Base-by-base conservation (phyloP, 1,140 invertebrate genomes). In the Camponotus vicinus region DNA sequence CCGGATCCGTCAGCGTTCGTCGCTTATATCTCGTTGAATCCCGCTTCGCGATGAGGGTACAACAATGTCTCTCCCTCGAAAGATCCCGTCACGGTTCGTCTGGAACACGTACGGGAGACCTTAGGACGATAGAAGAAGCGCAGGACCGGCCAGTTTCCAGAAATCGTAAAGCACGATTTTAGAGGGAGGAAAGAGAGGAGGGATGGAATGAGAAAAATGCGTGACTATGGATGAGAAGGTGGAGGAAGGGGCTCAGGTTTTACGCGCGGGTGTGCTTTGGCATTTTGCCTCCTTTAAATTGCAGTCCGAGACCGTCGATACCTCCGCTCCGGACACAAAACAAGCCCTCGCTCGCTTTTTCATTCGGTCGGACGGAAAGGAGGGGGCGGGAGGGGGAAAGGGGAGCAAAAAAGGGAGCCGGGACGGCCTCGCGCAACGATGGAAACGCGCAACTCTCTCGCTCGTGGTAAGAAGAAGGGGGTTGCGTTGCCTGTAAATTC, bases 281-380 rank as follows among this genome's bases (percentile, higher is more conserved):
- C 86, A 89, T 87, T 87, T 89, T 90, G 89, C 88, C 86, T 89
- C 61, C 57, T 77, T 85, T 77, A 90, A 90, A 90, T 90, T 77
- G 88, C 82, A 67, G 63, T 34, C 70, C 42, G 85, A 57, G 49
- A 82, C 45, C 76, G 64, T 83, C 78, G 88, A 90, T 90, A 89
- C 64, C 75, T 78, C 42, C 73, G 45, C 42, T 61, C 37, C 52
- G 66, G 73, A 67, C 73, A 85, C 86, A 79, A 89, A 88, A 89
- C 86, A 71, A 88, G 86, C 69, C 55, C 66, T 78, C 21, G 40
- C 57, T 79, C 67, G 76, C 76, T 86, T 86, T 89, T 82, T 89
- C 88, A 86, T 88, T 70, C 70, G 52, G 45, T 13, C 40, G 83
- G 34, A 63, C 11, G 64, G 70, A 49, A 5, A 52, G 49, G 0